Evolutionary conservation across 92 coral and sea anemone genomes (phyloP), one percentile per base, ranked within the genome.

Genomic region (Pocillopora grandis): DNA sequence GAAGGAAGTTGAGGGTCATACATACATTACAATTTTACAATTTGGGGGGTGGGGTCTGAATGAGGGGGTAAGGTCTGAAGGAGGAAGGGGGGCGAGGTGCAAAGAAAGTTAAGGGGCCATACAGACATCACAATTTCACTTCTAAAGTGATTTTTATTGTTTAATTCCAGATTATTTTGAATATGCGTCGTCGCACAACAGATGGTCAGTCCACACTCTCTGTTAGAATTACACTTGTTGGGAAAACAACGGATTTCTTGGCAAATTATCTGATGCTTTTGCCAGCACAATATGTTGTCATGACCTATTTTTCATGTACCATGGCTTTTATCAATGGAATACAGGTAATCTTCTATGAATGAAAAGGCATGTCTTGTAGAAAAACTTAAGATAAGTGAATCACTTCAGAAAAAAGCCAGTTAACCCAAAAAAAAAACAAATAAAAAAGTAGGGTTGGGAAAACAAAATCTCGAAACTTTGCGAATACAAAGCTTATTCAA

Each of bases 231-330:
- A 57, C 71, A 1, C 70, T 90, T 35, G 72, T 82, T 71, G 92
- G 76, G 13, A 88, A 90, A 79, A 90, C 88, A 15, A 36, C 83
- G 18, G 90, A 87, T 65, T 72, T 90, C 78, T n/a, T 90, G 72
- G 58, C 90, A 14, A 88, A 81, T 58, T 80, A 87, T 82, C 71
- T 90, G 21, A 49, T 82, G 78, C 21, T 1, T 58, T 58, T 86
- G 66, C 92, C 92, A 16, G 23, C 65, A 13, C 62, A 82, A 78
- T 77, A 86, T 71, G 71, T 81, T 16, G 71, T 87, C 87, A 90
- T 90, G 92, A 90, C 85, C 0, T 90, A 90, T 67, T 90, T 90
- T 80, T 62, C 91, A 69, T 66, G 90, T 37, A 76, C 92, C 17
- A 21, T 86, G 84, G 85, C 76, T 55, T 90, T 69, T 48, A 82